Percentiles rank a stretch among this genome's conserved stretches.
phyloP scores from a whole-genome alignment of 2,797 vertebrate genomes.

The Cyclopterus lumpus region DNA sequence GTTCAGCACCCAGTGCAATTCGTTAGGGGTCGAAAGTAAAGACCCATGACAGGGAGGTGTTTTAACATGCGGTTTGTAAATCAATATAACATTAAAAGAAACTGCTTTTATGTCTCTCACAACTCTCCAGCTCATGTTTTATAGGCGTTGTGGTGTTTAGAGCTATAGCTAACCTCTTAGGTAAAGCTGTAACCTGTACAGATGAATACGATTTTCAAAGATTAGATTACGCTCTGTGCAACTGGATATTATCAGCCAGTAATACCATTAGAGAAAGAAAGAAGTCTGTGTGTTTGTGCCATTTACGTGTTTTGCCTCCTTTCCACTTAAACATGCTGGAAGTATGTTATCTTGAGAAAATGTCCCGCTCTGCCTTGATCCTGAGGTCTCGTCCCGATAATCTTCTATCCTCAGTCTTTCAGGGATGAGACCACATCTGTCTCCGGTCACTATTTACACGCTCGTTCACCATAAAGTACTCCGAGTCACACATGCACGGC shows the following conservation, averaged over 20 bases:
- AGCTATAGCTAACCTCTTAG: slow-evolving; percentile 51
- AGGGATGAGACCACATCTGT: slow-evolving; percentile 80
- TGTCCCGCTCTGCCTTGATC: slow-evolving; percentile 50
- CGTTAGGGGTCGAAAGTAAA: slow-evolving; percentile 59
- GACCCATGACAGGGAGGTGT: slow-evolving; percentile 69
- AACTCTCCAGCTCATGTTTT: slow-evolving; percentile 81
- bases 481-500: slow-evolving; percentile 56
- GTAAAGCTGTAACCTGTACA: slow-evolving; percentile 39
- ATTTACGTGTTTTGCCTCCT: slow-evolving; percentile 31
- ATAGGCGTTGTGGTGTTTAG: slow-evolving; percentile 66
- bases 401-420: slow-evolving; percentile 72
- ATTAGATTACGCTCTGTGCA: slow-evolving; percentile 73
- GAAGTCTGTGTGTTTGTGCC: background rate
- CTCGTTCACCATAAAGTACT: slow-evolving; percentile 78
- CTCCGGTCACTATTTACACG: slow-evolving; percentile 81
- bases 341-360: slow-evolving; percentile 59
- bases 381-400: slow-evolving; percentile 60
- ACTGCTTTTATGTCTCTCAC: slow-evolving; percentile 71
- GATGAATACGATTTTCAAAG: slow-evolving; percentile 64
- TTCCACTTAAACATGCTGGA: slow-evolving; percentile 26
- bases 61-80: slow-evolving; percentile 79
- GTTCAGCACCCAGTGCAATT: slow-evolving; percentile 54
- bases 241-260: slow-evolving; percentile 57
- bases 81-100: slow-evolving; percentile 82
- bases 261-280: slow-evolving; percentile 20